Percentiles rank a stretch among this genome's conserved stretches.
Conservation (phyloP, 2,113 vertebrate species). For the Oryzias curvinotus region DNA sequence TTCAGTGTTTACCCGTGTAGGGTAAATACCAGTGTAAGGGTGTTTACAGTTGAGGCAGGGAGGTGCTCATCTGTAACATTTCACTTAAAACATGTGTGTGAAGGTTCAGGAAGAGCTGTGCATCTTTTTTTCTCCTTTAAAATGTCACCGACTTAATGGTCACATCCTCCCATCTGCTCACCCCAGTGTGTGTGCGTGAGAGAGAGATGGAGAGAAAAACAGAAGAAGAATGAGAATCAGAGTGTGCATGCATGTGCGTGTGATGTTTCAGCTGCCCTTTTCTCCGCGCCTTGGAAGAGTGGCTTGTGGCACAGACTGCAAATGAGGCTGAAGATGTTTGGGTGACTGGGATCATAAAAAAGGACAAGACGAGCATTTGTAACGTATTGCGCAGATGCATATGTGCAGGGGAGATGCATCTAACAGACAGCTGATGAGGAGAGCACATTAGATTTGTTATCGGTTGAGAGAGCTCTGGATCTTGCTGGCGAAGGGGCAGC, state of each 20-base stretch:
- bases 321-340: slow-evolving; percentile 71
- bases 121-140: slow-evolving; percentile 58
- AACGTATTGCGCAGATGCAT: slow-evolving; percentile 37
- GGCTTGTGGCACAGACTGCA: slow-evolving; percentile 63
- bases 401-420: slow-evolving; percentile 5
- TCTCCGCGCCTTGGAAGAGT: slow-evolving; percentile 61
- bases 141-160: slow-evolving; percentile 74
- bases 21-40: slow-evolving; percentile 60
- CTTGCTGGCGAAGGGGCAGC: slow-evolving; percentile 52
- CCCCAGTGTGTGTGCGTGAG: slow-evolving; percentile 18
- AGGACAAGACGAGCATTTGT: slow-evolving; percentile 65
- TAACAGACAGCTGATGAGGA: slow-evolving; percentile 11
- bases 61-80: slow-evolving; percentile 70
- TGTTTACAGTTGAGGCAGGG: slow-evolving; percentile 60
- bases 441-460: slow-evolving; percentile 40
- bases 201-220: neutral
- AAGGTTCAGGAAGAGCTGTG: slow-evolving; percentile 52
- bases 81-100: slow-evolving; percentile 69
- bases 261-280: slow-evolving; percentile 68
- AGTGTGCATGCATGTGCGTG: slow-evolving; percentile 21
- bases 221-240: neutral
- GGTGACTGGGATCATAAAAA: slow-evolving; percentile 67
- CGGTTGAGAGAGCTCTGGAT: slow-evolving; percentile 51
- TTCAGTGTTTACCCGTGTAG: slow-evolving; percentile 51
- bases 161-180: slow-evolving; percentile 54